These are phyloP conservation scores for Entomyzon cyanotis DNA, from an alignment of 2,113 vertebrate species.

Conservation along the genomic window DNA sequence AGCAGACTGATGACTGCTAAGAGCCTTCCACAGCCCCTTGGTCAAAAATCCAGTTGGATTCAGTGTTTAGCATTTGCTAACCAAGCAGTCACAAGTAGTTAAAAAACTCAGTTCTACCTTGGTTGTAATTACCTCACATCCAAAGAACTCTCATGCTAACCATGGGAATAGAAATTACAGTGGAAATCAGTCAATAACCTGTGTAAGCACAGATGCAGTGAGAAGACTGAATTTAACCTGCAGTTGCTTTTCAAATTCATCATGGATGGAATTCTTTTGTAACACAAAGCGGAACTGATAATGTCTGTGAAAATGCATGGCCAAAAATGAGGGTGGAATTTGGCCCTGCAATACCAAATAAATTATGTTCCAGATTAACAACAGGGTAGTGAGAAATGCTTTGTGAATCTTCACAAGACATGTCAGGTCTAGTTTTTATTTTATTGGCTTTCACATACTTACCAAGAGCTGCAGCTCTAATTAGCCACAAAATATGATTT, in stretches of 20 bases:
- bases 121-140: background rate
- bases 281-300: background rate
- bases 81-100: background rate
- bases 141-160: background rate
- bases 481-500: background rate
- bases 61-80: background rate
- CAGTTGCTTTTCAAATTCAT: background rate
- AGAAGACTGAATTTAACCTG: background rate
- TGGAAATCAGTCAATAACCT: background rate
- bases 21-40: background rate
- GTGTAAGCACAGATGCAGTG: background rate
- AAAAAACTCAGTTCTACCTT: background rate
- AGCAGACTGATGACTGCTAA: background rate
- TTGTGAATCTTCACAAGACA: background rate
- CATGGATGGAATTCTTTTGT: rapidly evolving
- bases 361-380: background rate
- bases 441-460: background rate
- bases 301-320: background rate
- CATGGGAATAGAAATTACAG: background rate
- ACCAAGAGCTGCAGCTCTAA: background rate
- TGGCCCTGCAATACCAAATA: background rate
- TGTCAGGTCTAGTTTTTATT: background rate
- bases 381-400: background rate
- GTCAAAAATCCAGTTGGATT: background rate
- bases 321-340: background rate